Evolutionary conservation across 2,888 invertebrate species (phyloP), one percentile per base, ranked within the genome.

Genomic region (Parasteatoda lunata): DNA sequence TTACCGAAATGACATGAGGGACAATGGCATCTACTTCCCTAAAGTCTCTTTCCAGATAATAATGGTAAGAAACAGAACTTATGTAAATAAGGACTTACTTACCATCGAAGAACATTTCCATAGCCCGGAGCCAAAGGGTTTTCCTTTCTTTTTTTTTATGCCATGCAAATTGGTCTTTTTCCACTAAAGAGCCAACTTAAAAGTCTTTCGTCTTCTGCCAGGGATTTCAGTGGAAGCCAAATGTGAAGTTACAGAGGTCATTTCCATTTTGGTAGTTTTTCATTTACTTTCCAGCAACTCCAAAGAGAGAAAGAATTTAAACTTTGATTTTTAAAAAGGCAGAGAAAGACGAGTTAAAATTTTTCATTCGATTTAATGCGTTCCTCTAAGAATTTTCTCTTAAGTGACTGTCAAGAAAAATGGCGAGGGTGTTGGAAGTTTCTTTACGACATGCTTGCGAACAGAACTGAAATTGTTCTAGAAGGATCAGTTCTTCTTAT

Each of bases 71-170:
- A 49, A 71, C 5, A 48, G 75, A 66, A 66, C 49, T 68, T 68
- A 66, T 51, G 68, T 66, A 77, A 77, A 51, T 66, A 66, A 45
- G 77, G 49, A 11, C 47, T n/a, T 59, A 59, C 59, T 59, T 59
- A 59, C 59, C 59, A 59, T n/a, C 59, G 59, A 7, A 9, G 59
- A 59, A 59, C 59, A 59, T n/a, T 59, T 59, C 59, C n/a, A n/a
- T 59, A 59, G 59, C 59, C 59, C n/a, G 59, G 59, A 59, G 59
- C 59, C 59, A 59, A 59, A 59, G 59, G 59, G 59, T 59, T 59
- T 59, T 59, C 59, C n/a, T n/a, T 59, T 59, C 54, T 54, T 54
- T 54, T 11, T 52, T 54, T n/a, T 59, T 59, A 59, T 59, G n/a
- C 59, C 59, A 59, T 59, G 59, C 59, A 59, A 59, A 59, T 59